Conservation (phyloP, 2,113 vertebrate species). For the Pithys albifrons region DNA sequence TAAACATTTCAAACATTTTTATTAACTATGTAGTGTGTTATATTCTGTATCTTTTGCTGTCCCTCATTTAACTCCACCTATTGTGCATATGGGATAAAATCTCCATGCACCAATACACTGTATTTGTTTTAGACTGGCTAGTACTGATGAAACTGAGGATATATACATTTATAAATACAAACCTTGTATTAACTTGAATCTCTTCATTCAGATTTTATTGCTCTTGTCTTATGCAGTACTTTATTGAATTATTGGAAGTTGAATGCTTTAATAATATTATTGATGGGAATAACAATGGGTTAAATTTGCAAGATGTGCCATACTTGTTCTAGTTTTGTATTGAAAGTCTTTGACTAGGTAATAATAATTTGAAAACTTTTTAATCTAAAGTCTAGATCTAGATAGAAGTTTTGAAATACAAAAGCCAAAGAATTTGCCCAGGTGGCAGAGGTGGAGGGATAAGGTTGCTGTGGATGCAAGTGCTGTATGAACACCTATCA, state of each 20-base stretch:
- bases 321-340: neutral
- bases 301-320: neutral
- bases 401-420: neutral
- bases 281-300: neutral
- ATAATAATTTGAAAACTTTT: neutral
- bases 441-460: neutral
- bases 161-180: neutral
- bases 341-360: neutral
- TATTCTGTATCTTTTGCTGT: neutral
- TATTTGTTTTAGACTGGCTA: neutral
- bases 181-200: neutral
- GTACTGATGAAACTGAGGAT: neutral
- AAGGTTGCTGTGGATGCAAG: neutral
- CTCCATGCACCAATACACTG: neutral
- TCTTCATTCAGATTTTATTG: neutral
- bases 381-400: neutral
- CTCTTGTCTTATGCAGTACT: neutral
- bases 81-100: neutral
- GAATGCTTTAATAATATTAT: neutral
- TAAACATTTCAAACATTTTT: neutral
- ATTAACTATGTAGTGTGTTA: neutral
- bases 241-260: neutral
- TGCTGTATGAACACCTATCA: neutral
- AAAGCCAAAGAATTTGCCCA: neutral
- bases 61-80: neutral